phyloP scores from a whole-genome alignment of 1,140 invertebrate species.

The Macrosteles quadrilineatus region DNA sequence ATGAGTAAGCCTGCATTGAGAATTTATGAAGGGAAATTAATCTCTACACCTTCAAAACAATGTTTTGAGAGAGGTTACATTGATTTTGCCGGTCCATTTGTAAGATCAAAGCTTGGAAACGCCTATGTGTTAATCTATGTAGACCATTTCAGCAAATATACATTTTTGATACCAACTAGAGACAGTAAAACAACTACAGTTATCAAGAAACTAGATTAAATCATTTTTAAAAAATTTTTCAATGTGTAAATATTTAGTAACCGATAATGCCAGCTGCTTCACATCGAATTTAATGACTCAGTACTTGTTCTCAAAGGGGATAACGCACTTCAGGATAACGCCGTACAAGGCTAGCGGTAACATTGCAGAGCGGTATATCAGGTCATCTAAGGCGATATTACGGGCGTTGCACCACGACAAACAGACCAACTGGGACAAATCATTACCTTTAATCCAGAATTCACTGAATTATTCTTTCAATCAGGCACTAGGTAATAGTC shows the following conservation, averaged over 20 bases:
- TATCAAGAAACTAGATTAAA: not conserved
- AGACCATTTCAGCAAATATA: constrained; percentile 8
- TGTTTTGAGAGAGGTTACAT: constrained; percentile 6
- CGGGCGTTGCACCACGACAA: not conserved
- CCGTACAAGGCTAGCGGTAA: constrained; percentile 4
- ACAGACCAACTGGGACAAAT: not conserved
- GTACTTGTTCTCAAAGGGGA: constrained; percentile 3
- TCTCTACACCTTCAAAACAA: not conserved
- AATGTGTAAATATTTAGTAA: not conserved
- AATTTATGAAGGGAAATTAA: constrained; percentile 4
- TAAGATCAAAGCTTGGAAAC: not conserved
- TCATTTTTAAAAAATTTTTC: not conserved
- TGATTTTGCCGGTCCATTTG: not conserved
- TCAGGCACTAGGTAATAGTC: not conserved
- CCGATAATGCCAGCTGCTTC: not conserved
- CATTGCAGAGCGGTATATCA: not conserved
- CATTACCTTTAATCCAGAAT: not conserved
- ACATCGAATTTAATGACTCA: constrained; percentile 6
- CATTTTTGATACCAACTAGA: not conserved
- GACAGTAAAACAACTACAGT: not conserved
- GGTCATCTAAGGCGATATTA: not conserved
- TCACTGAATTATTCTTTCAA: not conserved
- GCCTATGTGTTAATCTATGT: constrained; percentile 8
- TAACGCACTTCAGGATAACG: not conserved
- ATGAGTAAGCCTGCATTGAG: constrained; percentile 1